Percentiles rank a stretch among this genome's conserved stretches.
Evolutionary conservation across 2,888 invertebrate species (phyloP).

Genomic region (Dyspetes luteomarginatus): DNA sequence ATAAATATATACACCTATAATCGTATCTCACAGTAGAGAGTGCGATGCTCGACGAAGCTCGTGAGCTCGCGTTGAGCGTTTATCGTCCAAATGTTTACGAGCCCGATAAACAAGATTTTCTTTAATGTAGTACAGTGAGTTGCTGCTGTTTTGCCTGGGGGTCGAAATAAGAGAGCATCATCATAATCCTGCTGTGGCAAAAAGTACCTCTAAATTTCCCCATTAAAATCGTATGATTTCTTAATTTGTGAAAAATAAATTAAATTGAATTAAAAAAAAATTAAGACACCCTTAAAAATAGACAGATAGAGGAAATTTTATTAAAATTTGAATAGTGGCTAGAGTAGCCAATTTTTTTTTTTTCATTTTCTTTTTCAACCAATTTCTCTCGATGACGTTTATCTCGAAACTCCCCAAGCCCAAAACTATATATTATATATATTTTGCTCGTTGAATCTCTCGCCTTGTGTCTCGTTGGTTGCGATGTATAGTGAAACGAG

Average conservation of each 20-base stretch:
- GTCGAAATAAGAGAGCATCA: slow-evolving; percentile 52
- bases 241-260: slow-evolving; percentile 35
- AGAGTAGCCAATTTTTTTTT: too few relatives aligned
- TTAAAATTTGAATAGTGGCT: too few relatives aligned
- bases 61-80: slow-evolving; percentile 71
- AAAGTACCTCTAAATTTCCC: slow-evolving; percentile 47
- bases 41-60: slow-evolving; percentile 67
- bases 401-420: not conserved
- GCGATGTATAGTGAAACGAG: slow-evolving; percentile 63
- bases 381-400: slow-evolving; percentile 27
- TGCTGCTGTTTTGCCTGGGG: slow-evolving; percentile 62
- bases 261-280: not conserved
- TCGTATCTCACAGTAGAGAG: slow-evolving; percentile 59
- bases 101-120: slow-evolving; percentile 77
- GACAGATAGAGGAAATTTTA: too few relatives aligned
- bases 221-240: slow-evolving; percentile 22
- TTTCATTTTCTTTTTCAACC: slow-evolving; percentile 41
- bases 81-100: slow-evolving; percentile 79
- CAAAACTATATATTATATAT: slow-evolving; percentile 9
- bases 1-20: slow-evolving; percentile 29
- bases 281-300: too few relatives aligned
- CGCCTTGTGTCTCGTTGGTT: slow-evolving; percentile 36
- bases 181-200: slow-evolving; percentile 40
- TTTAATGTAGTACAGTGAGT: slow-evolving; percentile 73
- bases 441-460: slow-evolving; percentile 30